phyloP scores from a whole-genome alignment of 2,113 vertebrate genomes.

The Stegostoma tigrinum region DNA sequence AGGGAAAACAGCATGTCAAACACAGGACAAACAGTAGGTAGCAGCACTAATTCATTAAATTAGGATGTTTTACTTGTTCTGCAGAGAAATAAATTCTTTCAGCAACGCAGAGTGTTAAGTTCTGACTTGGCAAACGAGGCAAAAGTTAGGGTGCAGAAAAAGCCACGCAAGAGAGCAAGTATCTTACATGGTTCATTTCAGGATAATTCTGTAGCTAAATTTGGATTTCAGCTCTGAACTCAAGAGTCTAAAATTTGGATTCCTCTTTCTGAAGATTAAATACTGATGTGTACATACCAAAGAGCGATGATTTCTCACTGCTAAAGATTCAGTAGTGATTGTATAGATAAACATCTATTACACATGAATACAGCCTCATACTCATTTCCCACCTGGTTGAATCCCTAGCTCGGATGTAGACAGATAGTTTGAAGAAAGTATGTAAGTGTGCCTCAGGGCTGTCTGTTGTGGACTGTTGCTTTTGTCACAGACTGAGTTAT shows the following conservation, averaged over 20 bases:
- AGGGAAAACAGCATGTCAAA: neutral
- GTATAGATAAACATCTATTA: neutral
- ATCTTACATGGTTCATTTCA: neutral
- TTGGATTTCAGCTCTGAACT: neutral
- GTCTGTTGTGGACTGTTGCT: neutral
- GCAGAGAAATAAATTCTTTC: neutral
- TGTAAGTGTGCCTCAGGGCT: neutral
- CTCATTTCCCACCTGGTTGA: neutral
- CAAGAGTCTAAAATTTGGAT: neutral
- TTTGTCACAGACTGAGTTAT: neutral
- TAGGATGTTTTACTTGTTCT: neutral
- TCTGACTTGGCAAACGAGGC: neutral
- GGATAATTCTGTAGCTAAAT: neutral
- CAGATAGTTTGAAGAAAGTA: neutral
- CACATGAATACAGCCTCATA: neutral
- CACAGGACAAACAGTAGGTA: neutral
- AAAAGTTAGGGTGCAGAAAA: neutral
- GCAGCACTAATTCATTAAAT: constrained; percentile 21
- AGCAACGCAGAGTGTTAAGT: neutral
- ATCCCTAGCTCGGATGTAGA: neutral
- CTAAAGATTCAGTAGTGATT: neutral
- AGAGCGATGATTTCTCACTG: neutral
- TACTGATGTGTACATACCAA: neutral
- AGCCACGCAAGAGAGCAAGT: neutral
- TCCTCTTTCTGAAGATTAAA: neutral